Base-by-base conservation (phyloP, 37 sponge, comb jelly and placozoan species). In the Diacarnus erythraeanus region DNA sequence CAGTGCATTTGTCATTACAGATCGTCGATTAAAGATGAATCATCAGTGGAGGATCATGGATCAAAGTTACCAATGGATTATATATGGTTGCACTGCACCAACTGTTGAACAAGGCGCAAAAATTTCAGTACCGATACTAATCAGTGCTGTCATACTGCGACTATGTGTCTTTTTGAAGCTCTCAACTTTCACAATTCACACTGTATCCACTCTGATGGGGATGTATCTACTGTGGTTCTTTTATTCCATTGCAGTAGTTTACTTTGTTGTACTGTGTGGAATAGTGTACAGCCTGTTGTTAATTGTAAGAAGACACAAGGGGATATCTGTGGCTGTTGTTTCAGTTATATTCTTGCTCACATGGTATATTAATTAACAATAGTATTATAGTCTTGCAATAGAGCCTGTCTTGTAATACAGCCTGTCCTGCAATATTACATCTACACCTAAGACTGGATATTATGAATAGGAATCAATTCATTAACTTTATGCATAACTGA, bases 151-250 rank as follows among this genome's bases (percentile, higher is more conserved):
- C 8, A 0, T 72, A 27, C 60, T 88, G n/a, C 35, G 88, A 63
- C 64, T 77, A 21, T 35, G 64, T 60, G 83, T 82, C 18, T 65
- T 31, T 30, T 18, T 65, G 66, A 30, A 65, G 2, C 15, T 65
- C 31, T 6, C 66, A 65, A 31, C 9, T 2, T 5, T 2, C 2
- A 18, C 9, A 8, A 31, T 30, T 30, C 66, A 83, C 57, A 26
- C 36, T 2, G 17, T 87, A 23, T 43, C 65, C 37, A 70, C 80
- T 0, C 2, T 77, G 4, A 37, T 87, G 59, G 92, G 92, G 20
- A 15, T 80, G 9, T 70, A 26, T 33, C 42, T 83, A 37, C 54
- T 91, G 41, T 86, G 84, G 84, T 71, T 65, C 76, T 83, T 75
- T 59, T 83, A 83, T 75, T 80, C 60, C 4, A 27, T 26, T 8